Conservation (phyloP, 2,797 vertebrate species). For the Liparis tanakae region DNA sequence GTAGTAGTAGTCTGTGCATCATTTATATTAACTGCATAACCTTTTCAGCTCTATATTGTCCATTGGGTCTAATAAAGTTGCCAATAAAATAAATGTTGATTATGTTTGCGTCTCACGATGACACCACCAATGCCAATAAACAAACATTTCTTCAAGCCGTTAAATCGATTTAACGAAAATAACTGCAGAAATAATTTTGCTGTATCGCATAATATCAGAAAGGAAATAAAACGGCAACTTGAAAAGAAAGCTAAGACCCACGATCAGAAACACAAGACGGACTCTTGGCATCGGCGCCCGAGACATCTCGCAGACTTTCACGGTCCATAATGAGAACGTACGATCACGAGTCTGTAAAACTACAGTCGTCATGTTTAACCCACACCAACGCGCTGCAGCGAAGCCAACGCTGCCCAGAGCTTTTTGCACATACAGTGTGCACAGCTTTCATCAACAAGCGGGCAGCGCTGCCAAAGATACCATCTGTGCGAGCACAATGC, state of each 20-base stretch:
- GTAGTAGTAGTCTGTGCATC: no score
- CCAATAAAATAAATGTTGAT: background rate
- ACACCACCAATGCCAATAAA: background rate
- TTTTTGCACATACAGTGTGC: background rate
- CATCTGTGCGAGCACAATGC: conserved; percentile 10
- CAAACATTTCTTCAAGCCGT: background rate
- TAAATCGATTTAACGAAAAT: background rate
- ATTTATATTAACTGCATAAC: background rate
- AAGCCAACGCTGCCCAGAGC: background rate
- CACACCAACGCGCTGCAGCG: background rate
- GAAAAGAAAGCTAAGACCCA: background rate
- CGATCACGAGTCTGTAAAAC: conserved; percentile 36
- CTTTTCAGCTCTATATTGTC: background rate
- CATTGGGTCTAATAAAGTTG: background rate
- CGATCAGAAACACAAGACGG: conserved; percentile 8
- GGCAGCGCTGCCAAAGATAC: background rate
- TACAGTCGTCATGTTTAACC: conserved; percentile 33
- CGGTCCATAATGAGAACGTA: conserved; percentile 48
- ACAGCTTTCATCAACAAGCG: no score
- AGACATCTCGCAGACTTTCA: conserved; percentile 65
- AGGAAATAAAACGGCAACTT: background rate
- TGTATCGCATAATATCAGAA: background rate
- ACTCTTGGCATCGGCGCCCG: conserved; percentile 36
- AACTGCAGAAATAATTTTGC: background rate
- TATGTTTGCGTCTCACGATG: background rate